A percentile compares a stretch with the other conserved stretches of the same genome.
These are phyloP conservation scores for Ficedula albicollis DNA, from an alignment of 2,797 vertebrate genomes.

Conservation along the genomic window DNA sequence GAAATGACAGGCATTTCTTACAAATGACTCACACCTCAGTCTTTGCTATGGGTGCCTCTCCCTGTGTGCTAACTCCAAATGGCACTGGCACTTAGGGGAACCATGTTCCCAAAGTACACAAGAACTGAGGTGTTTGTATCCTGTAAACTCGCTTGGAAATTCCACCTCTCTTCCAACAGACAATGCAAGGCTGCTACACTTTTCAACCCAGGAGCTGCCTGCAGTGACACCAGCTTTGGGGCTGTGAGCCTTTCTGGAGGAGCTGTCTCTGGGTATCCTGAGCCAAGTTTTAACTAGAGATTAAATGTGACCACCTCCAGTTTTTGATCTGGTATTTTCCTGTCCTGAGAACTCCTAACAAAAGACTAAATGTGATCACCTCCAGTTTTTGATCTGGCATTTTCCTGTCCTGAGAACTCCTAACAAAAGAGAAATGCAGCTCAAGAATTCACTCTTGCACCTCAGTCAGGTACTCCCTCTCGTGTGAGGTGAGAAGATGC, in stretches of 20 bases:
- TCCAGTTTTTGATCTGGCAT: neutral
- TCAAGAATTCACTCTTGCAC: neutral
- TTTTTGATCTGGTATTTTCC: neutral
- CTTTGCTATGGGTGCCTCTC: rapidly evolving
- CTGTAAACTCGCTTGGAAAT: neutral
- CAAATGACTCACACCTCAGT: neutral
- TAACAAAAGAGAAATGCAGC: neutral
- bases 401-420: neutral
- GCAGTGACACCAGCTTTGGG: neutral
- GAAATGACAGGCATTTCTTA: neutral
- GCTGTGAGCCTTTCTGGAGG: neutral
- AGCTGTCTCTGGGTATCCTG: neutral
- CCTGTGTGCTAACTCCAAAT: neutral
- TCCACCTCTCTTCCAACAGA: neutral
- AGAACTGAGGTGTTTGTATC: neutral
- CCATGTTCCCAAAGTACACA: neutral
- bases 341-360: neutral
- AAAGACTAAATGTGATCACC: neutral
- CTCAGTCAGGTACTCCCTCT: neutral
- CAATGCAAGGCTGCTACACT: neutral
- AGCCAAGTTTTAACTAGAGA: neutral
- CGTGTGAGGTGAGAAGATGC: neutral
- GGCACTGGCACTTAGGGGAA: neutral
- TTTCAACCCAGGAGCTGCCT: neutral
- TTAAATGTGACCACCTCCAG: neutral